These are phyloP conservation scores for Caenorhabditis becei DNA, from an alignment of 2,888 invertebrate species.

Conservation along the genomic window DNA sequence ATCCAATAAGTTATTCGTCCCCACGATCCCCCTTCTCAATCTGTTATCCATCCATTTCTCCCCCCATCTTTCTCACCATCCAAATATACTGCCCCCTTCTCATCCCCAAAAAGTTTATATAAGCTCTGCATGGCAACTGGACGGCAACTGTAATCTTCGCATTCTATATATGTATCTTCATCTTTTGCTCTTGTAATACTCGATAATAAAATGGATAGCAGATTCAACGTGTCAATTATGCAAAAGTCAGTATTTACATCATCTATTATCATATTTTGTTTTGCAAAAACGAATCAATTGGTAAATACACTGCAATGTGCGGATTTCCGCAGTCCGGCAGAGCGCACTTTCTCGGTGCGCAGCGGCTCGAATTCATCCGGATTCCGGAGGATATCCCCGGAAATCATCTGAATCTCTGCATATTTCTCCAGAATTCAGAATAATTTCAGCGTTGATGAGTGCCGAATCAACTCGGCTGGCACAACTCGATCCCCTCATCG, in stretches of 20 bases:
- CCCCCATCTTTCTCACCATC: constrained; percentile 9
- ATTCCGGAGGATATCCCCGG: neutral
- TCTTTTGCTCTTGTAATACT: neutral
- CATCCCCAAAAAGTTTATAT: constrained; percentile 24
- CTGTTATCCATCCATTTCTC: constrained; percentile 36
- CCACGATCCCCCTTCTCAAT: constrained; percentile 2
- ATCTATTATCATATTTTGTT: neutral
- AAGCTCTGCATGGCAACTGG: constrained; percentile 47
- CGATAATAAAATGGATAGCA: constrained; percentile 54
- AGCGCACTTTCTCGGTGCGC: constrained; percentile 6
- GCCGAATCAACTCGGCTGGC: constrained; percentile 60
- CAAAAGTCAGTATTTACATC: neutral
- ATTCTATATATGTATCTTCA: constrained; percentile 18
- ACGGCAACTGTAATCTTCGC: constrained; percentile 30
- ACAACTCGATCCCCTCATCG: constrained; percentile 76
- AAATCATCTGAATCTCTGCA: neutral
- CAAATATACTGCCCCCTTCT: constrained; percentile 39
- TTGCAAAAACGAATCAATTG: neutral
- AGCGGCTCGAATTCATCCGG: neutral
- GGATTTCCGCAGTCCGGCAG: neutral
- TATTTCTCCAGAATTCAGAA: neutral
- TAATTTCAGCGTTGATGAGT: constrained; percentile 42
- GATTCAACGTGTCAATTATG: constrained; percentile 11
- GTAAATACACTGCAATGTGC: no score
- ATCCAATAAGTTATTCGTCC: constrained; percentile 71